A percentile compares a stretch with the other conserved stretches of the same genome.
phyloP scores from a whole-genome alignment of 2,888 invertebrate species.

The Drosophila fungiperda region DNA sequence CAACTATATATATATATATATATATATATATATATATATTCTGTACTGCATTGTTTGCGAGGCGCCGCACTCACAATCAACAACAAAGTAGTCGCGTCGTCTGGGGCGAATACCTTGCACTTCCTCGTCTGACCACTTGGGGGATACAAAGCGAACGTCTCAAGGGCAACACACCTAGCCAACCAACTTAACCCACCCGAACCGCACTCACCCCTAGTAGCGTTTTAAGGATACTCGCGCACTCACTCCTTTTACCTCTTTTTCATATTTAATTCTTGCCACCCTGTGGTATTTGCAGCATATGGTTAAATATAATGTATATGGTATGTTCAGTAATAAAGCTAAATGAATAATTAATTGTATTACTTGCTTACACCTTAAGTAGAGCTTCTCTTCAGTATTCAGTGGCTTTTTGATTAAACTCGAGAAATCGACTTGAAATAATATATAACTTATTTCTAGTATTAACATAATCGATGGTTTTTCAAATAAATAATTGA shows the following conservation, averaged over 20 bases:
- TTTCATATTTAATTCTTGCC: background rate
- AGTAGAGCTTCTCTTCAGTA: background rate
- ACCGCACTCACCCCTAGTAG: background rate
- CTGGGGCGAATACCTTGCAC: constrained; percentile 58
- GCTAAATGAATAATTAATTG: background rate
- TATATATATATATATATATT: background rate
- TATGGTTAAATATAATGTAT: background rate
- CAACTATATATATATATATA: constrained; percentile 4
- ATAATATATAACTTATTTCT: background rate
- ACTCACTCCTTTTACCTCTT: background rate
- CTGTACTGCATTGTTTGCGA: constrained; percentile 29
- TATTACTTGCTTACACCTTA: background rate
- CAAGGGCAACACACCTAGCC: constrained; percentile 38
- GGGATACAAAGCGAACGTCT: constrained; percentile 27
- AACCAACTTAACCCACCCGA: background rate
- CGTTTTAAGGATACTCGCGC: background rate
- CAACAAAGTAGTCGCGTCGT: constrained; percentile 52
- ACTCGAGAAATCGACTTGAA: background rate
- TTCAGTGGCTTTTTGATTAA: background rate
- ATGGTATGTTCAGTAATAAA: background rate
- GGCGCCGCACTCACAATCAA: constrained; percentile 50
- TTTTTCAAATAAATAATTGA: background rate
- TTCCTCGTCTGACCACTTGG: constrained; percentile 51
- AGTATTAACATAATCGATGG: background rate
- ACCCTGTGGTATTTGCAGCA: background rate